phyloP scores from a whole-genome alignment of 2,113 vertebrate species.

The Crotalus horridus region DNA sequence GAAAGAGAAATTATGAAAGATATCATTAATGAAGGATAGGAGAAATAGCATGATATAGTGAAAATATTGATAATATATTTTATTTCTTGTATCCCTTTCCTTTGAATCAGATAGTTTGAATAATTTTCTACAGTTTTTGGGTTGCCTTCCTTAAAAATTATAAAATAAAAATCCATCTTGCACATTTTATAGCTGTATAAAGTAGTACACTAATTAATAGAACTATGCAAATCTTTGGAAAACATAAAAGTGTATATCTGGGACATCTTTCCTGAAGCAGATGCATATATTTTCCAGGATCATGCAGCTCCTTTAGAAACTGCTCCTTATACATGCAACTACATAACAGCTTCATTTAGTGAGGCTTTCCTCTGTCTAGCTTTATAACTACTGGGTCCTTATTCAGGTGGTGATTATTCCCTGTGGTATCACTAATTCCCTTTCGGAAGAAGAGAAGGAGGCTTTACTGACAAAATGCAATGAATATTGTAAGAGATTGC shows the following conservation, averaged over 20 bases:
- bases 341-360: neutral
- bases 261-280: neutral
- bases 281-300: neutral
- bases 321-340: neutral
- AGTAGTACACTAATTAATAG: neutral
- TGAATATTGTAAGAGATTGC: constrained; percentile 78
- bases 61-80: neutral
- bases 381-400: neutral
- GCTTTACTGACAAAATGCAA: constrained; percentile 81
- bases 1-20: neutral
- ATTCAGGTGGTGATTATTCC: constrained; percentile 90
- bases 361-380: neutral
- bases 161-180: neutral
- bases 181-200: neutral
- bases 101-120: neutral
- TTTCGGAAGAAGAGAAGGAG: constrained; percentile 86
- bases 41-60: neutral
- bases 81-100: neutral
- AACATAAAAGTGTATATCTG: neutral
- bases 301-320: neutral
- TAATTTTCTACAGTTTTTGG: neutral
- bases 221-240: neutral
- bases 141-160: neutral
- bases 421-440: constrained; percentile 89
- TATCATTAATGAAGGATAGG: neutral